Percentiles rank a stretch among this genome's conserved stretches.
Evolutionary conservation across 1,140 invertebrate genomes (phyloP).

Genomic region (Formica exsecta): DNA sequence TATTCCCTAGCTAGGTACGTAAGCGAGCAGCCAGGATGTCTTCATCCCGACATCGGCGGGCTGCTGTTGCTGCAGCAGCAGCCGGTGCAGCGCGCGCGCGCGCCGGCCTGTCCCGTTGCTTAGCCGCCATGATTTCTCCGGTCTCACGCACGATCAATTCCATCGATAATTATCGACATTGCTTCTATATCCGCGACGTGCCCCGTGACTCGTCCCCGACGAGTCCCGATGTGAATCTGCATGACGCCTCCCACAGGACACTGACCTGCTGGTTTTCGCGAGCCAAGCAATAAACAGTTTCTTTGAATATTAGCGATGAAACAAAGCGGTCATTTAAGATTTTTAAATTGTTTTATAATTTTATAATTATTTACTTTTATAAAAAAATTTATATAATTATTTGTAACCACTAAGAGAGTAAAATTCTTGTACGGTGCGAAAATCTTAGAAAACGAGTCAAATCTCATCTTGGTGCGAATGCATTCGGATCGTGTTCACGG

Average conservation of each 20-base stretch:
- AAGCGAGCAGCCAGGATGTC: conserved; percentile 72
- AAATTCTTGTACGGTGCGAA: neutral
- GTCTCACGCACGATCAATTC: conserved; percentile 68
- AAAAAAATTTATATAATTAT: neutral
- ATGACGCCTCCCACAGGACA: conserved; percentile 36
- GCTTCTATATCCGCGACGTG: conserved; percentile 32
- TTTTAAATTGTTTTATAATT: neutral
- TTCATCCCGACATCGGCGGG: conserved; percentile 75
- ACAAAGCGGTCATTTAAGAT: neutral
- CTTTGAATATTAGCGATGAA: neutral
- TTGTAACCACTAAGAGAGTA: neutral
- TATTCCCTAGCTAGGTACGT: conserved; percentile 70
- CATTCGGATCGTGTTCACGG: conserved; percentile 28
- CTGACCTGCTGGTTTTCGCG: conserved; percentile 49
- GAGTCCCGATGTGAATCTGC: conserved; percentile 35
- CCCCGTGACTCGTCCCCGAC: conserved; percentile 1
- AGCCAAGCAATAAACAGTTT: neutral
- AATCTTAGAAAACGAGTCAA: neutral
- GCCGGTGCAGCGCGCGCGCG: conserved; percentile 14
- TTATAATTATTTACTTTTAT: neutral
- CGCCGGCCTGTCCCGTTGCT: conserved; percentile 73
- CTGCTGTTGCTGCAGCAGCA: conserved; percentile 36
- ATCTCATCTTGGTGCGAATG: neutral
- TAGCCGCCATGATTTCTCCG: conserved; percentile 66
- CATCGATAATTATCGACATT: conserved; percentile 73